Base-by-base conservation (phyloP, 2,797 vertebrate species). In the Anabacerthia variegaticeps region DNA sequence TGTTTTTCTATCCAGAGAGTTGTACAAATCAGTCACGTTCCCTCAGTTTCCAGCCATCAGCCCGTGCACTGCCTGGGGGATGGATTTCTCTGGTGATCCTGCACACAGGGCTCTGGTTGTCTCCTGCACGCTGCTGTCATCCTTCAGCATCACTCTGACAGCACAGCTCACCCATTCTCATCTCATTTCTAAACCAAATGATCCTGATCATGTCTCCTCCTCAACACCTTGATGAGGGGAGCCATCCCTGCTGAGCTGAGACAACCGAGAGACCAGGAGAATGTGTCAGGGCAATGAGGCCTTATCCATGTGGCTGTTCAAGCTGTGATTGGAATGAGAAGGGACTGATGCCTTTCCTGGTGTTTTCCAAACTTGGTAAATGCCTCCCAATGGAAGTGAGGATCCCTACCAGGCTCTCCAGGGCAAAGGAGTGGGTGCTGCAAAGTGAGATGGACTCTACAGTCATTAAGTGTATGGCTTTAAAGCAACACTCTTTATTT, bases 1-100 rank as follows among this genome's bases (percentile, higher is more conserved):
- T 74, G 32, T 5, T 81, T 85, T 89, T 81, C 58, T 78, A 4
- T 34, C 0, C 7, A 32, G 62, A 23, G 85, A 90, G 73, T 72
- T 76, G 88, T 84, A 43, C 43, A 59, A 39, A 88, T 92, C 73
- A 17, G 1, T 94, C 81, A 23, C 2, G 4, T 89, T 88, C 66
- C 30, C 32, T 81, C n/a, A 3, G 55, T 67, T 75, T 73, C 36
- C 73, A 75, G 15, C 58, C 58, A 6, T 58, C 51, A 18, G 73
- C 54, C 54, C 4, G 1, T 36, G 51, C 24, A 0, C 17, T 51
- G 54, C 52, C 68, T 1, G 6, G 3, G 3, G 65, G 55, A 37
- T 39, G 49, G 61, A 67, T 88, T 85, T 83, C 30, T 22, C 44
- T 39, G 32, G 56, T 27, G 49, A 65, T 58, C 54, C 30, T 5